phyloP scores from a whole-genome alignment of 2,797 vertebrate species.

The Cirrhinus molitorella region DNA sequence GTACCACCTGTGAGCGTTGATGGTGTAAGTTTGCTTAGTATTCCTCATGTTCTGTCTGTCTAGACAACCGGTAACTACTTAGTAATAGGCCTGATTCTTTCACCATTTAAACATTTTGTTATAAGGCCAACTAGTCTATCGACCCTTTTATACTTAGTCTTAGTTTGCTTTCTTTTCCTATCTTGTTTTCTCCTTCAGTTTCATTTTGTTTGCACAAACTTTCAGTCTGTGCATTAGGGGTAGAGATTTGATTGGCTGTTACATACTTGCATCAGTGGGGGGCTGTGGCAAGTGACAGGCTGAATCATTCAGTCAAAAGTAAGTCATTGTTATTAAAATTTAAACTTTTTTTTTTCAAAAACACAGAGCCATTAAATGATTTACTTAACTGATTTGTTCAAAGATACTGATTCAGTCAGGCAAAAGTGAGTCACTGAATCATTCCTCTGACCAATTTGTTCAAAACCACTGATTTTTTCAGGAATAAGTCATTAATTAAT shows the following conservation, averaged over 20 bases:
- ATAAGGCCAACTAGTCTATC: not conserved
- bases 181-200: not conserved
- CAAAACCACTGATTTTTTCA: not conserved
- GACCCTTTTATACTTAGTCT: not conserved
- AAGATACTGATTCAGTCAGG: not conserved
- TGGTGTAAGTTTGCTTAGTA: not conserved
- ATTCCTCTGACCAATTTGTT: not conserved
- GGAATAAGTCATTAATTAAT: no score
- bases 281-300: not conserved
- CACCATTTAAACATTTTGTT: not conserved
- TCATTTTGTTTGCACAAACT: not conserved
- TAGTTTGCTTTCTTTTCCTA: no score
- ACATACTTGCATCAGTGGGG: not conserved
- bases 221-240: not conserved
- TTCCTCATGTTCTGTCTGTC: not conserved
- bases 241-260: not conserved
- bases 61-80: not conserved
- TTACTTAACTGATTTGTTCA: not conserved
- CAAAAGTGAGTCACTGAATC: not conserved
- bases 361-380: no score
- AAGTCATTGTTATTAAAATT: no score
- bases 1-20: not conserved
- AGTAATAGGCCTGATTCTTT: not conserved
- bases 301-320: not conserved
- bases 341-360: no score